Evolutionary conservation across 1,140 invertebrate genomes (phyloP).

Genomic region (Pseudomyrmex concolor): DNA sequence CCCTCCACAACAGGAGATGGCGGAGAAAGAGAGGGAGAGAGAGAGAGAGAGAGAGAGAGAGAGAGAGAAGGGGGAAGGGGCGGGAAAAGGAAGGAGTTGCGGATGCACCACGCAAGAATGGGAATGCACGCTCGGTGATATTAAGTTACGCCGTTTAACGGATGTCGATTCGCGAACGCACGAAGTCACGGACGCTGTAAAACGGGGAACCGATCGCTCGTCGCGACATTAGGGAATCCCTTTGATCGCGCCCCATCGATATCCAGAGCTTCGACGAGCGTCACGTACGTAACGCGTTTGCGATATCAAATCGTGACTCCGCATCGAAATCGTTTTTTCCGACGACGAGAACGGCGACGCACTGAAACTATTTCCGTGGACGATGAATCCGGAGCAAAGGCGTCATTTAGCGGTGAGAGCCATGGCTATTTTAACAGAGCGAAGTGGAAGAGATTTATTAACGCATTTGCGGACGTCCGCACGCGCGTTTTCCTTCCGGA

Average conservation of each 20-base stretch:
- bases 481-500: neutral
- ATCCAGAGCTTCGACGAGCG: slow-evolving; percentile 34
- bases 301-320: slow-evolving; percentile 54
- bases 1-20: neutral
- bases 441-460: slow-evolving; percentile 38
- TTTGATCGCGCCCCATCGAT: slow-evolving; percentile 45
- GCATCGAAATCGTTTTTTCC: slow-evolving; percentile 45
- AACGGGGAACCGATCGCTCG: slow-evolving; percentile 5
- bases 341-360: slow-evolving; percentile 1
- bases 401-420: slow-evolving; percentile 19
- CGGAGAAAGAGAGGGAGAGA: neutral
- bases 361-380: neutral
- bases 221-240: slow-evolving; percentile 50
- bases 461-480: slow-evolving; percentile 22
- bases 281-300: slow-evolving; percentile 59
- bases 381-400: neutral
- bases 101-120: neutral
- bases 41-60: neutral
- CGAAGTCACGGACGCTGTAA: neutral
- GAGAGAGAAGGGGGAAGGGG: neutral
- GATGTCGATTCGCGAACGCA: slow-evolving; percentile 36
- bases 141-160: slow-evolving; percentile 49
- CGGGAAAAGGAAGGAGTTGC: too few species aligned
- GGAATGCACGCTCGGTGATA: neutral
- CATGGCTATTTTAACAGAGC: slow-evolving; percentile 43